A percentile compares a stretch with the other conserved stretches of the same genome.
Evolutionary conservation across 2,888 invertebrate species (phyloP).

Genomic region (Deilephila porcellus): DNA sequence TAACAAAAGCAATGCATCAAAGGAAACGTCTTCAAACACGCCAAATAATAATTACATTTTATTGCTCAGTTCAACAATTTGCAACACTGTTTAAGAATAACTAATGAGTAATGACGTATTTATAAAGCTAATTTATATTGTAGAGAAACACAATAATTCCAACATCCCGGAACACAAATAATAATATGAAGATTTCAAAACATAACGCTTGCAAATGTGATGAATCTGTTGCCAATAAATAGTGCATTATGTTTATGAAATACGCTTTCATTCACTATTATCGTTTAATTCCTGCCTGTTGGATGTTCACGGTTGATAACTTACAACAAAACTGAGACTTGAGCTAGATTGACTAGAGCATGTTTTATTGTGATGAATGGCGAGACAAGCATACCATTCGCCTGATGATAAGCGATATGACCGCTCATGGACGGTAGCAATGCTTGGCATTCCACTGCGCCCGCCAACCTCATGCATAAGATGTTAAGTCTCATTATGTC

Average conservation of each 20-base stretch:
- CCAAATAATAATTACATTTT: background rate
- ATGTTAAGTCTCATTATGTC: too few species aligned
- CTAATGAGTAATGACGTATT: background rate
- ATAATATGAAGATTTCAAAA: background rate
- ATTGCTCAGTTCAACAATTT: background rate
- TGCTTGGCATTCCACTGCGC: too few species aligned
- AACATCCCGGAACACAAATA: conserved; percentile 14
- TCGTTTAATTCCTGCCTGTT: too few species aligned
- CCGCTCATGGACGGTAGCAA: too few species aligned
- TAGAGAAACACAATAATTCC: background rate
- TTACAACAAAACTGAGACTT: too few species aligned
- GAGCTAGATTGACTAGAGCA: too few species aligned
- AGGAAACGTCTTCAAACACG: background rate
- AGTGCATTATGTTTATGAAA: background rate
- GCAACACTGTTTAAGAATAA: background rate
- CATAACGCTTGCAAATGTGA: background rate
- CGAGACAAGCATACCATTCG: too few species aligned
- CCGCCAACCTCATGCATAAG: too few species aligned
- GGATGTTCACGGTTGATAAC: too few species aligned
- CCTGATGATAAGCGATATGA: too few species aligned
- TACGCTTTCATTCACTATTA: background rate
- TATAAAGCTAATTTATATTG: background rate
- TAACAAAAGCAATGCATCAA: background rate
- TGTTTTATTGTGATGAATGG: too few species aligned
- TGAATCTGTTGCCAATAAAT: background rate